Base-by-base conservation (phyloP, 2,888 invertebrate species). In the Catocala fraxini region DNA sequence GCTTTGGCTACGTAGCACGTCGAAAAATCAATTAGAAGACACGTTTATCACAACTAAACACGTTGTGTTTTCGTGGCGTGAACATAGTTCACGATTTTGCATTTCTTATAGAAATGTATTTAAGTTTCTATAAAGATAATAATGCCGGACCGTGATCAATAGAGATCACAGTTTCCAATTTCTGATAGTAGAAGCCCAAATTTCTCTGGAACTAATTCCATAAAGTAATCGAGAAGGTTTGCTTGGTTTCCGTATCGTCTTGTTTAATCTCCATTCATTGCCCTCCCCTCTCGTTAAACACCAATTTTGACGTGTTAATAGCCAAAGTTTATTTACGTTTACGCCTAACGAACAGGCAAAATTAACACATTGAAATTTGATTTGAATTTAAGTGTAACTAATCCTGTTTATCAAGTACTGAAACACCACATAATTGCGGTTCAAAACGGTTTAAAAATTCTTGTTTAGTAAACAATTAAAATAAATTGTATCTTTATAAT, bases 221-320 rank as follows among this genome's bases (percentile, higher is more conserved):
- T 91, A 91, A 92, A 90, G 87, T 88, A 87, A 89, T 89, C 86
- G 88, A 82, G 84, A 82, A 88, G 86, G 86, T 85, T 78, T 80
- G 76, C 83, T 73, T 84, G 87, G 86, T 84, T 83, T 87, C 83
- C 85, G 85, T 89, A 91, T 91, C 88, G 85, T 83, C 88, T 87
- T 88, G 90, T 89, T 91, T 91, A 91, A 92, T 92, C 92, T 91
- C 82, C 85, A 90, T 91, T 90, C 86, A 88, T 86, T 87, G 87
- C 85, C 82, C 84, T 85, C 84, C 89, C 86, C 88, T 85, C 89
- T 90, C 89, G 90, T 89, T 88, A 89, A 90, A 90, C 85, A 88
- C 83, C 88, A 89, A 90, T 90, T 90, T 89, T 89, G 89, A 91
- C 86, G 91, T 90, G 92, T 88, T 91, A 91, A 92, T 89, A 88